Evolutionary conservation across 2,113 vertebrate species (phyloP).

Genomic region (Galemys pyrenaicus): DNA sequence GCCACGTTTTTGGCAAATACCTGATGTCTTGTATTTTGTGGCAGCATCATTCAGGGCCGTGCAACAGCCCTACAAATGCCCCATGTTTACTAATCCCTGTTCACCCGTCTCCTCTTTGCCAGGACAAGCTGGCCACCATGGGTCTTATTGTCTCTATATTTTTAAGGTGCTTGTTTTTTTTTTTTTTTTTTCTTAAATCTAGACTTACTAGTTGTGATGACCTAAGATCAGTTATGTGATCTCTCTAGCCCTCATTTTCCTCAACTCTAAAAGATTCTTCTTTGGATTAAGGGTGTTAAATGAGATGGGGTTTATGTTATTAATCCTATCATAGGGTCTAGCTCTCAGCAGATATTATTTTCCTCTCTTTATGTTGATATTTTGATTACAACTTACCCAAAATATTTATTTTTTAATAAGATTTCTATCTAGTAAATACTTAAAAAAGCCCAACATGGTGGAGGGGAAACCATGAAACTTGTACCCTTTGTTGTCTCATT

Average conservation of each 20-base stretch:
- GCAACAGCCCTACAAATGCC: no score
- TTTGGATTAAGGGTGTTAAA: neutral
- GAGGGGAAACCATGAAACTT: neutral
- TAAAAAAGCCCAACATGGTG: neutral
- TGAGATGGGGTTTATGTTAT: neutral
- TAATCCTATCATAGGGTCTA: neutral
- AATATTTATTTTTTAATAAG: neutral
- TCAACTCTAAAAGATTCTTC: neutral
- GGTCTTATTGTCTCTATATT: neutral
- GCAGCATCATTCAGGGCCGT: neutral
- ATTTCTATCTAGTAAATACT: neutral
- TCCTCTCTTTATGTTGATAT: neutral
- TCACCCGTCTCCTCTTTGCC: neutral
- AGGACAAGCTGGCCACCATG: no score
- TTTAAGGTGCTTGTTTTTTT: neutral
- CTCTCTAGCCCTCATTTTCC: slow-evolving; percentile 3
- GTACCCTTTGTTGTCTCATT: rapidly evolving
- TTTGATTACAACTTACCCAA: neutral
- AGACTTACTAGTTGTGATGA: neutral
- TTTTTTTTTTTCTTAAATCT: no score
- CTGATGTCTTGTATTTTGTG: neutral
- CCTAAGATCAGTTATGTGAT: neutral
- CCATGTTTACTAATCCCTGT: neutral
- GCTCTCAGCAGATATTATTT: neutral
- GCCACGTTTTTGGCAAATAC: neutral